Evolutionary conservation across 2,113 vertebrate genomes (phyloP), one percentile per base, ranked within the genome.

Genomic region (Corapipo altera): DNA sequence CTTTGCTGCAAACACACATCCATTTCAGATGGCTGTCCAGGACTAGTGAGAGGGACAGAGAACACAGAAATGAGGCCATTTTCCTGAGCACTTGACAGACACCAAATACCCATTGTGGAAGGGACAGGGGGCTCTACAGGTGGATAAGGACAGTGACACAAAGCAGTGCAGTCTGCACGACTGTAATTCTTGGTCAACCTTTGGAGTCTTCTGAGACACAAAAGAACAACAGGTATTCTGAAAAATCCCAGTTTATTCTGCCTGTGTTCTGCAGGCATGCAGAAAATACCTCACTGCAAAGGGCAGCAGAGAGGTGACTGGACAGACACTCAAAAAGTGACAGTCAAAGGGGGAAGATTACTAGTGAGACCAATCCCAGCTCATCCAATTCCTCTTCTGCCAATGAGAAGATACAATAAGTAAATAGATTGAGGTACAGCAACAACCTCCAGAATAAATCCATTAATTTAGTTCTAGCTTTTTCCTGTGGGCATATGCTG

Each of bases 1-100:
- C 83, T 92, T 85, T 88, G 77, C 81, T 82, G 77, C 91, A 93
- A 87, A 94, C 83, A 92, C 55, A 89, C 90, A 94, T 72, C 85
- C 74, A 81, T 92, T 93, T 95, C 87, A 94, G 61, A 94, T 33
- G 62, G 84, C 33, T 3, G 5, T 32, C 84, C 95, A 91, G 74
- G 54, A 89, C 55, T 78, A 32, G 71, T 26, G 44, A 93, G 77
- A 78, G 44, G 39, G 21, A 65, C 85, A 78, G 43, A 89, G 64
- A 61, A 96, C 93, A 85, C 55, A 93, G 7, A 88, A 92, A 85
- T 58, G 88, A 95, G 59, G 57, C 54, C 10, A 41, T 97, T 95
- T 93, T 89, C 71, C 95, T 58, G 54, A 88, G 78, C 85, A 54
- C 48, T 90, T 89, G 88, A 93, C 78, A 96, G 84, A 75, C 64